Evolutionary conservation across 2,113 vertebrate genomes (phyloP).

Genomic region (Sebastes schlegelii): DNA sequence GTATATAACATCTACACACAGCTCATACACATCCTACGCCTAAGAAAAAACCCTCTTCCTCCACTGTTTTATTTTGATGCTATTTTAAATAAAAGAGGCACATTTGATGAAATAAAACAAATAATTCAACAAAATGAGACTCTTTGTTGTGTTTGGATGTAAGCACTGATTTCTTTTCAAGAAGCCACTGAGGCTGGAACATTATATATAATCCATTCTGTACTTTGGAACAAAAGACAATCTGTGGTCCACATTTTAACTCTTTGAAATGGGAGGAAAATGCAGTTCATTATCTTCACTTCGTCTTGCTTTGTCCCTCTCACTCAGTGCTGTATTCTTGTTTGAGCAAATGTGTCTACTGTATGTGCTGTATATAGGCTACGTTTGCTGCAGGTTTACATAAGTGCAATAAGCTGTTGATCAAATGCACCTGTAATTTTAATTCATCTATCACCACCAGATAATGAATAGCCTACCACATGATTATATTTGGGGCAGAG

Average conservation of each 20-base stretch:
- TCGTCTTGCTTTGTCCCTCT: neutral
- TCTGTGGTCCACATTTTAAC: neutral
- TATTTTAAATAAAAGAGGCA: too few species aligned
- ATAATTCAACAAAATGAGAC: neutral
- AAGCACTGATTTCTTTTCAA: neutral
- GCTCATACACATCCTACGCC: too few species aligned
- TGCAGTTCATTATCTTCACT: neutral
- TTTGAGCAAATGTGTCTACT: too few species aligned
- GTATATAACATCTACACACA: too few species aligned
- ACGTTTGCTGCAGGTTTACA: neutral
- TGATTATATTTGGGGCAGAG: conserved; percentile 13
- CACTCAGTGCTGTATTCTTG: too few species aligned
- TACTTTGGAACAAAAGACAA: neutral
- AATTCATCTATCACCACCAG: conserved; percentile 35
- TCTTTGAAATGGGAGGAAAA: neutral
- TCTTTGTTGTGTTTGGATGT: neutral
- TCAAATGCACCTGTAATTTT: conserved; percentile 6
- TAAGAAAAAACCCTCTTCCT: too few species aligned
- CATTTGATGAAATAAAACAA: too few species aligned
- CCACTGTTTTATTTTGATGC: neutral
- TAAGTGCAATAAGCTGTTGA: neutral
- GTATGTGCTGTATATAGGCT: too few species aligned
- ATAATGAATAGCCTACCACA: conserved; percentile 25
- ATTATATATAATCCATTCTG: neutral
- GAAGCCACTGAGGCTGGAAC: neutral